Base-by-base conservation (phyloP, 2,888 invertebrate genomes). In the Clanis bilineata region DNA sequence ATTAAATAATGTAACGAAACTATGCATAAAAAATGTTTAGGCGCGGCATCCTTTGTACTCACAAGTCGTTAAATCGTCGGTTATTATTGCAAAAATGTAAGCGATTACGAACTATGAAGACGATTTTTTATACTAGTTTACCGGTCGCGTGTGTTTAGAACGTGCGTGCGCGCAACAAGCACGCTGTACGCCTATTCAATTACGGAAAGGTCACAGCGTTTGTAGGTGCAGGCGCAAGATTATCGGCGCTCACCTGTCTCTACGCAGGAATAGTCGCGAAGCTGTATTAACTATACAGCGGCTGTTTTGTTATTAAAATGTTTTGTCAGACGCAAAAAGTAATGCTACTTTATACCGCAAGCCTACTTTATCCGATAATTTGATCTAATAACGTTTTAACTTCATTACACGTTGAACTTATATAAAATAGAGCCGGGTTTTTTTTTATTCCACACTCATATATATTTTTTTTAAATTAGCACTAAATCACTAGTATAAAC, bases 171-270 rank as follows among this genome's bases (percentile, higher is more conserved):
- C 78, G 77, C 76, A 78, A 76, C 76, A 71, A 82, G 84, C 82
- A 83, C 85, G 87, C 86, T 88, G 84, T 81, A 83, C 85, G 87
- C 86, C 88, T 87, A 86, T 90, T 90, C 89, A 90, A 90, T 90
- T 90, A 91, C 77, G 74, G 79, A 91, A 91, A 91, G 91, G 90
- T 91, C 91, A 91, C 74, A 79, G 78, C 76, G 83, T 82, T 83
- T 81, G 82, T 80, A 78, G 75, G 82, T 83, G 82, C 86, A 76
- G 72, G 79, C 83, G 82, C 83, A 84, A 85, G 86, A 88, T 90
- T 87, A 88, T 88, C 88, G 83, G 78, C 61, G 74, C 80, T 84
- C 89, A 89, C 88, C 89, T 90, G 89, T 86, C 88, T 71, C 74
- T 77, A 77, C 73, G 76, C 77, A 74, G 67, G 74, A 74, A 71